phyloP scores from a whole-genome alignment of 2,113 vertebrate genomes.

The Brachypodius melanocephalos region DNA sequence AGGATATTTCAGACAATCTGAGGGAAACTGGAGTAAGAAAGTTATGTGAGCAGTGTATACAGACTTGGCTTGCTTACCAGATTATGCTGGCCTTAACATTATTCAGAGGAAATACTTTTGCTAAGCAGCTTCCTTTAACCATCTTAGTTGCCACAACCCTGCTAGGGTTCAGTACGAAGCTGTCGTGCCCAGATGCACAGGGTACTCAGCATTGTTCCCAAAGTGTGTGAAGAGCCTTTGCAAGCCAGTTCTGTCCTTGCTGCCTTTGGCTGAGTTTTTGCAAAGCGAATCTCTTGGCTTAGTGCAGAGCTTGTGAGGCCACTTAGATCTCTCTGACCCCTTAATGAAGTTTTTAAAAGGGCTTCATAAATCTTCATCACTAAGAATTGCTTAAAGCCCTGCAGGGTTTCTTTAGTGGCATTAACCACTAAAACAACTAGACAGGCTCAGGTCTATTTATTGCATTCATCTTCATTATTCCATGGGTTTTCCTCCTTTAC shows the following conservation, averaged over 20 bases:
- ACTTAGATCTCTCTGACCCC: slow-evolving; percentile 36
- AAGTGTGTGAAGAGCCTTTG: background rate
- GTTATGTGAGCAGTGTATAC: background rate
- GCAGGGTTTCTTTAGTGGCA: background rate
- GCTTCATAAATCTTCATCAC: slow-evolving; percentile 52
- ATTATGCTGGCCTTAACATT: background rate
- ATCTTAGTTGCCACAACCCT: background rate
- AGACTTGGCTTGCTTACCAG: background rate
- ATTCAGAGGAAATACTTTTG: background rate
- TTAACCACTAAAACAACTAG: slow-evolving; percentile 11
- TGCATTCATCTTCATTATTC: slow-evolving; percentile 38
- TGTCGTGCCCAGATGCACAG: background rate
- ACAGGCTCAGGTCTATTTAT: slow-evolving; percentile 21
- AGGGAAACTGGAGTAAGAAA: background rate
- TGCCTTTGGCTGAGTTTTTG: background rate
- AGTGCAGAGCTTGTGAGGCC: background rate
- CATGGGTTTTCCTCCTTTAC: background rate
- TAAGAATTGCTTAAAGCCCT: background rate
- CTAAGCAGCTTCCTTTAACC: background rate
- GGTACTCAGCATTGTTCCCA: background rate
- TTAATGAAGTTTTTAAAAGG: slow-evolving; percentile 53
- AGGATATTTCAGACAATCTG: background rate
- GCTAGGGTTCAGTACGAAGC: background rate
- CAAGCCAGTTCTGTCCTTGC: background rate
- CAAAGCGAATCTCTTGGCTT: slow-evolving; percentile 17